Evolutionary conservation across 2,888 invertebrate species (phyloP), one percentile per base, ranked within the genome.

Genomic region (Ormyrus labotus): DNA sequence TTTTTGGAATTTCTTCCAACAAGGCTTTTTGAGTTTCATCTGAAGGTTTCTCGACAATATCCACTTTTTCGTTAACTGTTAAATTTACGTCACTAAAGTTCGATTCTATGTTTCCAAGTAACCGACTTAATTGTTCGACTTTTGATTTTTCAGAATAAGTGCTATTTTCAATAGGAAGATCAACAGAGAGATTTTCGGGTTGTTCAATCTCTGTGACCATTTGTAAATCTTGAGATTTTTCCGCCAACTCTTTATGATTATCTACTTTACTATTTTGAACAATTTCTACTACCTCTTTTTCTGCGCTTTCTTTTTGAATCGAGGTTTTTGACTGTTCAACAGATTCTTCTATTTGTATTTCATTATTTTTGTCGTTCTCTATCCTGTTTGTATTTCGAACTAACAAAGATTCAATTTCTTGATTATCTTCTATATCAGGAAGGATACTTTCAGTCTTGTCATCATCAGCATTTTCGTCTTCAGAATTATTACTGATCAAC

Each of bases 101-200:
- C 9, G 88, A 84, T 57, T 89, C 89, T 85, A 90, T 88, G 58
- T 89, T 89, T 60, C 88, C 86, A 11, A 90, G 81, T 75, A 90
- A 81, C 80, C 84, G 86, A 65, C 88, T 88, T 45, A 90, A 81
- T 77, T 90, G 88, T 71, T 90, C 89, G n/a, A 88, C 87, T 75
- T 90, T 89, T 8, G 87, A 86, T 48, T 85, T 85, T 58, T 80
- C 34, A 34, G 34, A 34, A 34, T 34, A 34, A 45, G 10, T 61
- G 34, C n/a, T 58, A 47, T 60, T 10, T 75, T 81, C 69, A 34
- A 34, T 34, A 34, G 34, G 34, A 34, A 34, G 34, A 7, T 57
- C 60, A 7, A 13, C 19, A 10, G 65, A 61, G 7, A 74, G 5
- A 65, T 77, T 65, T 48, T 77, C 64, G 34, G 85, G 86, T 58